phyloP scores from a whole-genome alignment of 1,140 invertebrate species.

The Phymorhynchus buccinoides region DNA sequence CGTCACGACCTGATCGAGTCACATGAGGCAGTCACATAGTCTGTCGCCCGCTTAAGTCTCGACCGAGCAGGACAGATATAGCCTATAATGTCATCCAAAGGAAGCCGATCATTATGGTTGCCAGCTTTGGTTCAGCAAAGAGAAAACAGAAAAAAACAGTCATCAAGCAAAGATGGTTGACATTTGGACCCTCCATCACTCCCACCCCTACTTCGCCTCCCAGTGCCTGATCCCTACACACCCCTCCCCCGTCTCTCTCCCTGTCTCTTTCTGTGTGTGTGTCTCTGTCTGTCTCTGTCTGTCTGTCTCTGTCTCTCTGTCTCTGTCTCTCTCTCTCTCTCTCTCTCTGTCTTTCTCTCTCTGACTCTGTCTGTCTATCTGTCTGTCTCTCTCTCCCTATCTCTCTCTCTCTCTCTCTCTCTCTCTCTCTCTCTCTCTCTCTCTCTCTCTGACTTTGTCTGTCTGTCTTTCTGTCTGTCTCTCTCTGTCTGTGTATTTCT shows the following conservation, averaged over 20 bases:
- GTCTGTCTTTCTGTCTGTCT: too few species aligned
- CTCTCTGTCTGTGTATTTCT: neutral
- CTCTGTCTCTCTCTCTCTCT: slow-evolving; percentile 1
- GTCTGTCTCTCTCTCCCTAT: neutral
- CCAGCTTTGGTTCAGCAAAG: too few species aligned
- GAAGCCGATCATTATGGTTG: too few species aligned
- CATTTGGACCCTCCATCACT: too few species aligned
- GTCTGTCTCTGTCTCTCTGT: slow-evolving; percentile 9
- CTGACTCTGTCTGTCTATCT: neutral
- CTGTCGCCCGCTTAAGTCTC: too few species aligned
- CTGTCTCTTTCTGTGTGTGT: neutral
- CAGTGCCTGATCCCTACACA: neutral
- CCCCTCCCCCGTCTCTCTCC: neutral
- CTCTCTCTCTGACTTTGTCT: neutral
- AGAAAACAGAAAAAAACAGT: too few species aligned
- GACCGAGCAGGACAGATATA: too few species aligned
- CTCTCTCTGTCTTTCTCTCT: neutral
- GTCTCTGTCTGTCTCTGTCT: slow-evolving; percentile 9
- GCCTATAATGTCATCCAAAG: too few species aligned
- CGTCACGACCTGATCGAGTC: too few species aligned
- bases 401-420: neutral
- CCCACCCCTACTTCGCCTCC: too few species aligned
- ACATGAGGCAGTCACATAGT: too few species aligned
- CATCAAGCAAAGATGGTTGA: too few species aligned
- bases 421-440: neutral